A percentile compares a stretch with the other conserved stretches of the same genome.
These are phyloP conservation scores for Cryptotermes secundus DNA, from an alignment of 1,140 invertebrate genomes.

Conservation along the genomic window DNA sequence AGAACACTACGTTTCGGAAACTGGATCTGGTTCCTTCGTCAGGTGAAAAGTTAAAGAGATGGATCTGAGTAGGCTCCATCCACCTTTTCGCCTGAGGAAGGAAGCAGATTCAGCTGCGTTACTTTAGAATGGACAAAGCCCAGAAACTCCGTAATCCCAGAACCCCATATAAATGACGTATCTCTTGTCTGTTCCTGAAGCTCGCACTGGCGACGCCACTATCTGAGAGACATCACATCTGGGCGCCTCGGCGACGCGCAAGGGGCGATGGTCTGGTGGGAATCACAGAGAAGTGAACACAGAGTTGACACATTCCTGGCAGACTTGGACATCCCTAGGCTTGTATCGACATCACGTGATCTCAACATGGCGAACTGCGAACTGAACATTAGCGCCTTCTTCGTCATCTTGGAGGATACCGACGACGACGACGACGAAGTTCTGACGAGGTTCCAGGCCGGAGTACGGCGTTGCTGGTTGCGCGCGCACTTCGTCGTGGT, in stretches of 20 bases:
- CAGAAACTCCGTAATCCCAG: no score
- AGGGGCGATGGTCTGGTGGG: not conserved
- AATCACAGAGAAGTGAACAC: not conserved
- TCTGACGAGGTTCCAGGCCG: not conserved
- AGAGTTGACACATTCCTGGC: not conserved
- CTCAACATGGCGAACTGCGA: not conserved
- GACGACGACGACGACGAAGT: no score
- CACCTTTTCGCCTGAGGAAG: no score
- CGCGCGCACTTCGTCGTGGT: not conserved
- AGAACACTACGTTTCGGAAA: no score
- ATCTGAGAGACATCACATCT: not conserved
- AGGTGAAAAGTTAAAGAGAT: no score
- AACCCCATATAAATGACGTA: no score
- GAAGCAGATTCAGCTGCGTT: no score
- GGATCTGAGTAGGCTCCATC: no score
- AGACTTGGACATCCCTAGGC: not conserved
- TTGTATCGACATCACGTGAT: not conserved
- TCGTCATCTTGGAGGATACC: not conserved
- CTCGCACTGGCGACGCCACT: not conserved
- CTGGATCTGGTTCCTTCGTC: no score
- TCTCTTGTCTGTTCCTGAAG: no score
- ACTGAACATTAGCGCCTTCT: not conserved
- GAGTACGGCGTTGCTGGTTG: not conserved
- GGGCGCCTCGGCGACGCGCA: not conserved
- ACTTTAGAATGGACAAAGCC: no score